Base-by-base conservation (phyloP, 2,888 invertebrate genomes). In the Xestia c-nigrum region DNA sequence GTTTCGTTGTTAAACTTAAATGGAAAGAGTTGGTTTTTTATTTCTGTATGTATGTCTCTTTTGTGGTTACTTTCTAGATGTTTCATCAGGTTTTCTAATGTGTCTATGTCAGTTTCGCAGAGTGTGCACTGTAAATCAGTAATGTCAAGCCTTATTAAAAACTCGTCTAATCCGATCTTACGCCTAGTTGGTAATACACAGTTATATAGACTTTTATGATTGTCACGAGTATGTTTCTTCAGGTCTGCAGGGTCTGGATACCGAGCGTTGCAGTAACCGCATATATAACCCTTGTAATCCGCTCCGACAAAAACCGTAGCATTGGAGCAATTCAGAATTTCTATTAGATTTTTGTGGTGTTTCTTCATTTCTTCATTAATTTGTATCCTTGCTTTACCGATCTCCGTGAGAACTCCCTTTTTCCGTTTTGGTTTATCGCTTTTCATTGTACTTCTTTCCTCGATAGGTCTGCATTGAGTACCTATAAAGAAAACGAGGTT, bases 21-120 rank as follows among this genome's bases (percentile, higher is more conserved):
- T 0, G 92, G 89, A 0, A 92, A 76, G 5, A 94, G 90, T 59
- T 91, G 92, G 24, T 90, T 92, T 43, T 92, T 91, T 4, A 93
- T 81, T 63, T 91, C 91, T 0, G 79, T 87, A 65, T 90, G 88
- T 5, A 93, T 75, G 4, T 47, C 77, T 72, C 89, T 92, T 0
- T 88, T 70, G 75, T 94, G 94, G 0, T 64, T 76, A 3, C 61
- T 16, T 43, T 75, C 61, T 10, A 88, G 66, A 73, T 88, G 88
- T 10, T 69, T 31, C 1, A 82, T 47, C 7, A 88, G 46, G 5
- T 66, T 59, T 46, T 84, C 80, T 47, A 87, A 12, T 5, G 80
- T 73, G 5, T 74, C 57, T 12, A 85, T 59, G 0, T 71, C 16
- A n/a, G 43, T 43, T 1, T 80, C 43, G 47, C 84, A 83, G 1